Base-by-base conservation (phyloP, 2,797 vertebrate species). In the Arnoldichthys spilopterus region DNA sequence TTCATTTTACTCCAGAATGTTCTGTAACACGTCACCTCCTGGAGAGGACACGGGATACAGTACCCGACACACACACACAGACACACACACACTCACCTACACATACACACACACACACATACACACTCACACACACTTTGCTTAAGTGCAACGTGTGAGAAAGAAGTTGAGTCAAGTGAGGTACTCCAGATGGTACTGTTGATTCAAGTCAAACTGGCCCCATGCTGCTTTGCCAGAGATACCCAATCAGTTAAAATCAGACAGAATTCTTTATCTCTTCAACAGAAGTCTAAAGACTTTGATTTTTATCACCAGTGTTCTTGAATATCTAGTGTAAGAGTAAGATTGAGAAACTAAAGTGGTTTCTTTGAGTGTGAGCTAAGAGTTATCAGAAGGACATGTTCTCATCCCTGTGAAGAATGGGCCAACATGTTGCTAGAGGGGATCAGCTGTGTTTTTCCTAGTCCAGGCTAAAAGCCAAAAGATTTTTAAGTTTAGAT, bases 151-250 rank as follows among this genome's bases (percentile, higher is more conserved):
- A 37, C 16, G 37, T 63, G 7, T 63, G 37, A 32, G 76, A 68
- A 73, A 78, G 34, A 53, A n/a, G 74, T 75, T 34, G 49, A 74
- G 73, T 51, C 72, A 78, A 76, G 68, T 79, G 85, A 82, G 56
- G 40, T 47, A 84, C 70, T 77, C 61, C 43, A 83, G 83, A 79
- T 53, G 54, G 47, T 58, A 24, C 54, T 75, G 53, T 28, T 40
- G 47, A 71, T 68, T 71, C 51, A 56, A 74, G 40, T 47, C 18
- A 68, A 77, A 68, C 64, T 20, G 56, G 47, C 32, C 24, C 59
- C 72, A 12, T 68, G 69, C 72, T 82, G 79, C 67, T 77, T 78
- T 11, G 13, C n/a, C 28, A 24, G 49, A 61, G 51, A 66, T 51
- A 40, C 2, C 24, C 49, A 68, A 63, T 68, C 56, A 69, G 64